Percentiles rank a stretch among this genome's conserved stretches.
Conservation (phyloP, 2,113 vertebrate genomes). For the Mixornis gularis region DNA sequence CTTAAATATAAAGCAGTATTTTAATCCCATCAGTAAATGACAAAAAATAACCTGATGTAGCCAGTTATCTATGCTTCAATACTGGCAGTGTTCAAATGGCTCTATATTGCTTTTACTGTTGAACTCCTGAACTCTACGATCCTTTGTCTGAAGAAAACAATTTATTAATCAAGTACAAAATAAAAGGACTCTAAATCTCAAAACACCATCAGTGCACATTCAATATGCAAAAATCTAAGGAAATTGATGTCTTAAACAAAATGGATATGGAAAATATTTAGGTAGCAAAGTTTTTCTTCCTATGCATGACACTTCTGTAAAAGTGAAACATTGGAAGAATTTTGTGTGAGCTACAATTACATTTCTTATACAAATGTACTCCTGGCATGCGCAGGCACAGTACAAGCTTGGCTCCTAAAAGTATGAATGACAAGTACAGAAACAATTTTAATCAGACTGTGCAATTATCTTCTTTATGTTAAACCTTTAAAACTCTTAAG, state of each 20-base stretch:
- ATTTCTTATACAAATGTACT: neutral
- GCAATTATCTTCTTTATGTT: slow-evolving; percentile 64
- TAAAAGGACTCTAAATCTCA: neutral
- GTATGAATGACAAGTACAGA: slow-evolving; percentile 40
- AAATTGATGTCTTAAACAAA: neutral
- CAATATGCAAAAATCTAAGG: neutral
- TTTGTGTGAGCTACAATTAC: neutral
- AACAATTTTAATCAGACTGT: slow-evolving; percentile 56
- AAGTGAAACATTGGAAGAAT: neutral
- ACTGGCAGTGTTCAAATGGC: neutral
- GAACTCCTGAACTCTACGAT: neutral
- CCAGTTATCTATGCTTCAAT: neutral
- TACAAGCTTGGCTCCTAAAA: neutral
- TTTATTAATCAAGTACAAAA: neutral
- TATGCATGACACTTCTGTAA: neutral
- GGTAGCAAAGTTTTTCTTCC: neutral
- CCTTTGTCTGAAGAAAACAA: neutral
- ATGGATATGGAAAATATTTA: neutral
- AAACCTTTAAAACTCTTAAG: slow-evolving; percentile 63
- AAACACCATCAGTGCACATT: neutral
- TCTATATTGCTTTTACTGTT: neutral
- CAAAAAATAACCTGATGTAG: neutral
- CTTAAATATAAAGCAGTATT: neutral
- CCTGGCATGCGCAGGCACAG: neutral
- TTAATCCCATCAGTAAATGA: neutral